phyloP scores from a whole-genome alignment of 2,797 vertebrate genomes.

The Acanthis flammea region DNA sequence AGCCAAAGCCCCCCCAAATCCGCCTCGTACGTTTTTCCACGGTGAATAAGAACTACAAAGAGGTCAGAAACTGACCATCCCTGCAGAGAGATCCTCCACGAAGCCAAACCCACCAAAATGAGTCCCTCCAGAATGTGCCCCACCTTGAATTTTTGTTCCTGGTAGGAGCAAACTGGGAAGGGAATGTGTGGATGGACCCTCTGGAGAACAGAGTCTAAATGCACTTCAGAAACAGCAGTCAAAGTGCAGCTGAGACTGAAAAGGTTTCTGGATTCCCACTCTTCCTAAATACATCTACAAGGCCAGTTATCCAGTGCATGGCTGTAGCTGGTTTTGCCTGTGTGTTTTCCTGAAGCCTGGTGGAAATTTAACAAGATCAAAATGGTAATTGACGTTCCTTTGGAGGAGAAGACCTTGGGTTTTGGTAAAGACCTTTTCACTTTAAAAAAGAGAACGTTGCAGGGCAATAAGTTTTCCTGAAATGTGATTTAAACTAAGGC shows the following conservation, averaged over 20 bases:
- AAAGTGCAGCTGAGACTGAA: background rate
- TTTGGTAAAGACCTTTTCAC: background rate
- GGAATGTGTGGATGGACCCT: background rate
- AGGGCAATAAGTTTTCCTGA: background rate
- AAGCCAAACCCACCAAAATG: background rate
- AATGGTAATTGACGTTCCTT: background rate
- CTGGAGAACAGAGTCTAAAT: background rate
- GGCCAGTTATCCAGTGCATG: background rate
- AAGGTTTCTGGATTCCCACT: background rate
- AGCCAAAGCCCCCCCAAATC: conserved; percentile 44
- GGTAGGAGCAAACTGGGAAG: background rate
- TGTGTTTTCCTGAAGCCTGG: background rate
- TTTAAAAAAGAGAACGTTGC: rapidly evolving
- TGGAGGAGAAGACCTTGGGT: background rate
- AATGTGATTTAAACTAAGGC: background rate
- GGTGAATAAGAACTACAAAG: conserved; percentile 63
- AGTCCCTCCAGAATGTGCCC: background rate
- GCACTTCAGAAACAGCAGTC: background rate
- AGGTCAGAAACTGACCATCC: conserved; percentile 15
- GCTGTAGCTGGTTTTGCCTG: background rate
- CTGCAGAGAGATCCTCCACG: background rate
- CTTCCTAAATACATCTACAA: background rate
- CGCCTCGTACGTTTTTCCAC: conserved; percentile 73
- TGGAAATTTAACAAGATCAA: background rate
- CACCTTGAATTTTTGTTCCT: background rate